Conservation (phyloP, 2,888 invertebrate genomes). For the Mesoligia furuncula region DNA sequence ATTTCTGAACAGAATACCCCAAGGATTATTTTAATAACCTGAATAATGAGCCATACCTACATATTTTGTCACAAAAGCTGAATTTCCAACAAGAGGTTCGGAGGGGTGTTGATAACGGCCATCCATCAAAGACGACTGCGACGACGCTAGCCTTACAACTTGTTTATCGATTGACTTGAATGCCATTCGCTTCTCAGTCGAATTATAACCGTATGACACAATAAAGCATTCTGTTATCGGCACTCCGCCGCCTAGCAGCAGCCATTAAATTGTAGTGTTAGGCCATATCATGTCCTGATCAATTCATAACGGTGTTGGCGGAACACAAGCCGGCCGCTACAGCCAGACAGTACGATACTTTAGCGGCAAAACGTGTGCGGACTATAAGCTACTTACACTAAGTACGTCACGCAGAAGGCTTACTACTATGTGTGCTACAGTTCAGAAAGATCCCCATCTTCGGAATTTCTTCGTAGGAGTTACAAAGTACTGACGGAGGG, state of each 20-base stretch:
- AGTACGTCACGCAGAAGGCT: constrained; percentile 21
- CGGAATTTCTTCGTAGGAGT: not conserved
- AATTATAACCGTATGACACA: constrained; percentile 19
- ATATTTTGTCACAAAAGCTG: not conserved
- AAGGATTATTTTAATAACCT: not conserved
- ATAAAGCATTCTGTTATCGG: not conserved
- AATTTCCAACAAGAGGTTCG: not conserved
- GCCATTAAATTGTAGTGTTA: constrained; percentile 1
- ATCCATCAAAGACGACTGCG: not conserved
- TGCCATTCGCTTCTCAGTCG: not conserved
- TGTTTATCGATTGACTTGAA: constrained; percentile 13
- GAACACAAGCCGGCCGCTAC: constrained; percentile 18
- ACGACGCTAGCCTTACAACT: not conserved
- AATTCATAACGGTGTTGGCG: constrained; percentile 31
- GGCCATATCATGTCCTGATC: constrained; percentile 28
- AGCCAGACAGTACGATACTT: constrained; percentile 16
- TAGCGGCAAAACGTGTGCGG: constrained; percentile 28
- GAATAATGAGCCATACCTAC: not conserved
- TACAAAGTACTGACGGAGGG: not conserved
- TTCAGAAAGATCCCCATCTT: not conserved
- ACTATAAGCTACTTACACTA: not conserved
- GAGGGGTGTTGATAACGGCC: not conserved
- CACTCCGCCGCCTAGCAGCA: constrained; percentile 17
- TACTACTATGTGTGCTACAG: not conserved
- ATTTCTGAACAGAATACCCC: not conserved